Conservation (phyloP, 2,113 vertebrate genomes). For the Sylvia atricapilla region DNA sequence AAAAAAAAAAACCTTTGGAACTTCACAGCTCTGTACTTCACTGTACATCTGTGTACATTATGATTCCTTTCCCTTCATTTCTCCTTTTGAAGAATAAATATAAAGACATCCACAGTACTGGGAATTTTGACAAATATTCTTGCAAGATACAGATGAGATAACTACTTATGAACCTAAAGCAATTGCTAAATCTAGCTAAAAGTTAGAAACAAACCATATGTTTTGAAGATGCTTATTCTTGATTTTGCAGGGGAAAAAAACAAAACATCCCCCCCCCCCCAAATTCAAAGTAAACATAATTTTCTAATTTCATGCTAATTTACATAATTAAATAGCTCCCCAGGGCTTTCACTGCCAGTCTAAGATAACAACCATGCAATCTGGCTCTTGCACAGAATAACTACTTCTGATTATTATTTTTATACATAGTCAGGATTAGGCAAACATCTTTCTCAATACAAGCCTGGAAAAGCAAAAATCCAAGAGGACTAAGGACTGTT, state of each 20-base stretch:
- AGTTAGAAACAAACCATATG: background rate
- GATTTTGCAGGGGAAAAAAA: background rate
- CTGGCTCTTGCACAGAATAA: background rate
- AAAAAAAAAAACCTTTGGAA: background rate
- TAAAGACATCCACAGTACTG: background rate
- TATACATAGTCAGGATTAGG: background rate
- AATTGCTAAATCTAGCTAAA: background rate
- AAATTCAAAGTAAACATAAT: background rate
- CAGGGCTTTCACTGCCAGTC: background rate
- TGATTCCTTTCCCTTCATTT: background rate
- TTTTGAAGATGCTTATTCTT: background rate
- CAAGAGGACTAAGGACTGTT: background rate
- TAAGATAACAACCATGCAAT: background rate
- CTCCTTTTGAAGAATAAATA: background rate
- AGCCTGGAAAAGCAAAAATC: background rate
- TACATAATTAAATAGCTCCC: background rate
- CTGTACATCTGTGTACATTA: background rate
- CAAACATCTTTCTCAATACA: background rate
- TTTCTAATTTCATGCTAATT: background rate
- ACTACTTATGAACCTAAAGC: background rate
- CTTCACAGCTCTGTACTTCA: background rate
- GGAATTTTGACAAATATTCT: background rate
- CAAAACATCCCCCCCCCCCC: rapidly evolving
- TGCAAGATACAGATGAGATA: background rate
- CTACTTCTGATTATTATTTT: background rate